These are phyloP conservation scores for Danio kyathit DNA, from an alignment of 2,797 vertebrate species.

Conservation along the genomic window DNA sequence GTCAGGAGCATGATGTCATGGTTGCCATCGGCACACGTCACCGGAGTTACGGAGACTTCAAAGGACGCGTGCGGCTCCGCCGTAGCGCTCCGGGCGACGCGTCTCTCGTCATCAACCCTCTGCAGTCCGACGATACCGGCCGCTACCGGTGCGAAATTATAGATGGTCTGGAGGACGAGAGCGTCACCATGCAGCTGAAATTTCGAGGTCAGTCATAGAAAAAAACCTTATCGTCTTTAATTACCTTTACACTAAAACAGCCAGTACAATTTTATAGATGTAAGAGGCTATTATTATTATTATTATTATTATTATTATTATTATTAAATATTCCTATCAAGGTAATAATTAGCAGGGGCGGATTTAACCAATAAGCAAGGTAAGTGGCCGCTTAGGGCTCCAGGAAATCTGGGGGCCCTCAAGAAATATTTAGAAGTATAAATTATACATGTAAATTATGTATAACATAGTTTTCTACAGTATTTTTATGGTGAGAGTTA, in stretches of 20 bases:
- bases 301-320: too few relatives aligned
- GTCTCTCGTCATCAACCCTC: constrained; percentile 84
- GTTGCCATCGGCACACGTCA: constrained; percentile 85
- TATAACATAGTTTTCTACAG: too few relatives aligned
- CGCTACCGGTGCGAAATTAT: constrained; percentile 93
- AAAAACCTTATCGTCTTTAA: not conserved
- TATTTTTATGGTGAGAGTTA: too few relatives aligned
- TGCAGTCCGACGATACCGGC: constrained; percentile 86
- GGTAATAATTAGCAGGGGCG: too few relatives aligned
- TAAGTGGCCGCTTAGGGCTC: too few relatives aligned
- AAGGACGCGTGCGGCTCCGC: constrained; percentile 82
- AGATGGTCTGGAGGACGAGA: constrained; percentile 92
- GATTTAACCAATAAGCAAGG: too few relatives aligned
- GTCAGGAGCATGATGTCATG: constrained; percentile 85
- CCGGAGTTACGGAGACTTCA: constrained; percentile 85
- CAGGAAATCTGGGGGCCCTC: too few relatives aligned
- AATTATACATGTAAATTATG: too few relatives aligned
- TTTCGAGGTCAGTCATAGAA: constrained; percentile 78
- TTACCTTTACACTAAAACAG: not conserved
- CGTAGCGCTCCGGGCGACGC: constrained; percentile 71
- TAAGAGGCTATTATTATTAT: too few relatives aligned
- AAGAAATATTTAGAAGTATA: too few relatives aligned
- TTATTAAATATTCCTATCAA: too few relatives aligned
- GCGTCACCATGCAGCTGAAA: constrained; percentile 86
- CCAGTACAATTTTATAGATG: too few relatives aligned